Percentiles rank a stretch among this genome's conserved stretches.
These are phyloP conservation scores for Alcedo atthis DNA, from an alignment of 2,797 vertebrate species.

Conservation along the genomic window DNA sequence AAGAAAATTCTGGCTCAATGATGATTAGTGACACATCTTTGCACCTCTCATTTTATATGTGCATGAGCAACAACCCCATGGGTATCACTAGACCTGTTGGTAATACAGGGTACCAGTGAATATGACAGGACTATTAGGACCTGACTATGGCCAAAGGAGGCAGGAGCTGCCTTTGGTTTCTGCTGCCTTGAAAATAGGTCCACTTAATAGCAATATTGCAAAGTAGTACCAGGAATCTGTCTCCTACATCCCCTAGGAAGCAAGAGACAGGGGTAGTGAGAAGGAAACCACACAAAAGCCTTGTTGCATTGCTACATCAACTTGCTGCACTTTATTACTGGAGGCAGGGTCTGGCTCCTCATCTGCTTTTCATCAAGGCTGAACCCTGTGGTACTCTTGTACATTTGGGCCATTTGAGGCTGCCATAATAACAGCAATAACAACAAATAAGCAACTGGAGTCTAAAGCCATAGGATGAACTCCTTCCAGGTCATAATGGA, in stretches of 20 bases:
- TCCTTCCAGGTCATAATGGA: neutral
- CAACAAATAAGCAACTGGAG: conserved; percentile 30
- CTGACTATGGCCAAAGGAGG: neutral
- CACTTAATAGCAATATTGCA: neutral
- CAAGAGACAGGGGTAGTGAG: conserved; percentile 24
- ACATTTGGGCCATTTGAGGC: conserved; percentile 25
- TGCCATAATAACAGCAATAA: conserved; percentile 54
- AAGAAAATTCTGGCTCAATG: neutral
- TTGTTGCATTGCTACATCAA: conserved; percentile 55
- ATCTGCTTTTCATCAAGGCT: conserved; percentile 56
- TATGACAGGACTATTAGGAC: neutral
- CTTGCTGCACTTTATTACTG: conserved; percentile 57
- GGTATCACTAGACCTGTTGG: neutral
- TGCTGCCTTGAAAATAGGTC: neutral
- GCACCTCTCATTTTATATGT: neutral
- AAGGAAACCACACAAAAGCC: conserved; percentile 64
- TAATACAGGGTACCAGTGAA: neutral
- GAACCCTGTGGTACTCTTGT: conserved; percentile 54
- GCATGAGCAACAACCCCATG: neutral
- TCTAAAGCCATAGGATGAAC: neutral
- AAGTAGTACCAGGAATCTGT: neutral
- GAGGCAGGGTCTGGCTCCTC: conserved; percentile 55
- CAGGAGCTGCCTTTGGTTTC: neutral
- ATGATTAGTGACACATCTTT: neutral
- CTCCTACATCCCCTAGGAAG: conserved; percentile 38